Percentiles rank a stretch among this genome's conserved stretches.
These are phyloP conservation scores for Heliconius himera DNA, from an alignment of 1,140 invertebrate species.

Conservation along the genomic window DNA sequence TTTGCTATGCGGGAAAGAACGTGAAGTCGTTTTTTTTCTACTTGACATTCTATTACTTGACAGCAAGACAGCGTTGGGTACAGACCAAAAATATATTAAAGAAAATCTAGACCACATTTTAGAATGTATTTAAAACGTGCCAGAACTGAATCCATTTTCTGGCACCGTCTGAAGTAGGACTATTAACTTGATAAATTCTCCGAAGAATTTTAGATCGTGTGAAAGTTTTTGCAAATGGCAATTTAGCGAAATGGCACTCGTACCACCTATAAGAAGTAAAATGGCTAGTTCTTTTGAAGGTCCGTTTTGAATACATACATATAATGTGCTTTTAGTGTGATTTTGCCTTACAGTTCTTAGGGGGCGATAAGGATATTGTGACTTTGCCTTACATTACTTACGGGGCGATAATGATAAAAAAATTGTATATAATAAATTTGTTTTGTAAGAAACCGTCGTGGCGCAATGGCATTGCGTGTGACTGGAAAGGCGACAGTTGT, in stretches of 20 bases:
- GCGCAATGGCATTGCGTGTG: too few relatives aligned
- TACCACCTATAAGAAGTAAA: neutral
- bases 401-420: neutral
- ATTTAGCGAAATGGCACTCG: neutral
- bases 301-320: neutral
- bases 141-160: constrained; percentile 2
- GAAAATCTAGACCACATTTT: constrained; percentile 2
- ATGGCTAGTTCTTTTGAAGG: neutral
- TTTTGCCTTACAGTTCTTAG: neutral
- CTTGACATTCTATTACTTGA: neutral
- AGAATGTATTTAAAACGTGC: constrained; percentile 10
- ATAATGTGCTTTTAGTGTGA: neutral
- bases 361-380: neutral
- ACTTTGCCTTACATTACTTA: neutral
- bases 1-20: too few relatives aligned
- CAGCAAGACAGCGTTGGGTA: neutral
- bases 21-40: neutral
- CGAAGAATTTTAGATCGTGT: constrained; percentile 10
- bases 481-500: too few relatives aligned
- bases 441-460: too few relatives aligned
- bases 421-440: neutral
- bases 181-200: constrained; percentile 16
- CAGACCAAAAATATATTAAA: neutral
- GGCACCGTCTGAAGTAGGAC: constrained; percentile 4
- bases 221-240: constrained; percentile 14